phyloP scores from a whole-genome alignment of 2,113 vertebrate genomes.

The Myxocyprinus asiaticus region DNA sequence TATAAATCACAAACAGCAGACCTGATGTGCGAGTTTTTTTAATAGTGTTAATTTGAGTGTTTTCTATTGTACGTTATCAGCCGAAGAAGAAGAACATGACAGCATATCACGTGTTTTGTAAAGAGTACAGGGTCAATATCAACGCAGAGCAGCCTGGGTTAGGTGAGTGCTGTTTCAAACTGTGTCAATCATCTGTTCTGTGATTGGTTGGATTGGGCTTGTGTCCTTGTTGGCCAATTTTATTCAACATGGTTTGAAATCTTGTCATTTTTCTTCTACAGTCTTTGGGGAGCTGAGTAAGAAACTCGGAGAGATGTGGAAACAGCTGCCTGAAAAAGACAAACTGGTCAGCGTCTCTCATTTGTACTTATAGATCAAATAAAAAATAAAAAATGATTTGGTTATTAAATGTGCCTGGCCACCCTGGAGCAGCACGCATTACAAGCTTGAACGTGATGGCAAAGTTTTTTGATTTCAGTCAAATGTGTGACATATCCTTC shows the following conservation, averaged over 20 bases:
- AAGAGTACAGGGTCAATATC: slow-evolving; percentile 94
- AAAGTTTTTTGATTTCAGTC: too few species aligned
- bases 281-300: slow-evolving; percentile 97
- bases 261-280: slow-evolving; percentile 61
- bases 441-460: too few species aligned
- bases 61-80: slow-evolving; percentile 63
- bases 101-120: slow-evolving; percentile 99
- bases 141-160: slow-evolving; percentile 95
- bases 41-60: not conserved
- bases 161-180: slow-evolving; percentile 73
- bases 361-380: too few species aligned
- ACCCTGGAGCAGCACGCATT: too few species aligned
- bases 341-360: slow-evolving; percentile 80
- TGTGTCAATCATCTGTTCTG: not conserved
- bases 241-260: not conserved
- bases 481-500: not conserved
- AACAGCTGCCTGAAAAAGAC: slow-evolving; percentile 95
- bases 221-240: not conserved
- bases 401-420: too few species aligned
- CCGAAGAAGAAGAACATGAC: slow-evolving; percentile 98
- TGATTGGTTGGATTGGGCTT: not conserved
- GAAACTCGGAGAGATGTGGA: slow-evolving; percentile 96
- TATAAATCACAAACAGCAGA: too few species aligned
- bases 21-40: not conserved
- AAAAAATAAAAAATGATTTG: too few species aligned